Percentiles rank a stretch among this genome's conserved stretches.
Evolutionary conservation across 2,797 vertebrate species (phyloP).

Genomic region (Periophthalmus magnuspinnatus): DNA sequence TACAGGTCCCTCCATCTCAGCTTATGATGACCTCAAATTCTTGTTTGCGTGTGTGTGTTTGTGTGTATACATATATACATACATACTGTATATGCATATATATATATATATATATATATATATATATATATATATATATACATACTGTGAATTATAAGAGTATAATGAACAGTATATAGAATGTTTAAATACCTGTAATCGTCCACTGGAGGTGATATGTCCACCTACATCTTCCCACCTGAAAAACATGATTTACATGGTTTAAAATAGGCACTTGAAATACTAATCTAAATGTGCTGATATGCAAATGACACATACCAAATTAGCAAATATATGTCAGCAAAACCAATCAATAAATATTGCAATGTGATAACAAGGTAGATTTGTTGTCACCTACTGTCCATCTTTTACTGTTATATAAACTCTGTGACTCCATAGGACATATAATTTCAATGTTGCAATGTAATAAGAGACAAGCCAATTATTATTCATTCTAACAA

Average conservation of each 20-base stretch:
- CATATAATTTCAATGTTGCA: not conserved
- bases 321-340: no score
- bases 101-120: no score
- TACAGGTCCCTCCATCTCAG: no score
- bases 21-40: no score
- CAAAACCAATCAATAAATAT: no score
- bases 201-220: slow-evolving; percentile 80
- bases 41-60: no score
- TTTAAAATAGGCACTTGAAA: not conserved
- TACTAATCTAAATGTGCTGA: not conserved
- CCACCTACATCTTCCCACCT: slow-evolving; percentile 96
- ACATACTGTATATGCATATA: no score
- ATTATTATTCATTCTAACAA: slow-evolving; percentile 4
- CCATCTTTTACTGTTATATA: not conserved
- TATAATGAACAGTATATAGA: no score
- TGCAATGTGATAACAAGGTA: not conserved
- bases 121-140: no score
- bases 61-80: no score
- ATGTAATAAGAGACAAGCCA: not conserved
- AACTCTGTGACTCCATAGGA: not conserved
- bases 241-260: slow-evolving; percentile 4
- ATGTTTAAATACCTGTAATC: slow-evolving; percentile 83
- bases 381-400: not conserved
- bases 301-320: not conserved
- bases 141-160: no score